Evolutionary conservation across 2,888 invertebrate genomes (phyloP).

Genomic region (Dermolepida albohirtum): DNA sequence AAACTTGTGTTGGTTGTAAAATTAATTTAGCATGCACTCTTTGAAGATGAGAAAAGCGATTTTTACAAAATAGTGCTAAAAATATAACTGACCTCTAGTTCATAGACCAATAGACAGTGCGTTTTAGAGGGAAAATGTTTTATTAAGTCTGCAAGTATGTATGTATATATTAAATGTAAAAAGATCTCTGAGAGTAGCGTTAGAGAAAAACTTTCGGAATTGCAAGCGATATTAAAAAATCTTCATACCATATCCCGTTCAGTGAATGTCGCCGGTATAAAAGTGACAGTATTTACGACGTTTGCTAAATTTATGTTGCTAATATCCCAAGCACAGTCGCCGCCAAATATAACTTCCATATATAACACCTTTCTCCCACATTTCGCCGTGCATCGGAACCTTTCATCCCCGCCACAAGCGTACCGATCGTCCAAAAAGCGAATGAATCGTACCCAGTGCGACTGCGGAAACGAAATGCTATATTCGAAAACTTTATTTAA

Average conservation of each 20-base stretch:
- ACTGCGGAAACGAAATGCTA: slow-evolving; percentile 21
- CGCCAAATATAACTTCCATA: slow-evolving; percentile 37
- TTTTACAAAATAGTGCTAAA: no score
- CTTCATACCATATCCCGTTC: slow-evolving; percentile 26
- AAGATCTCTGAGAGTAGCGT: no score
- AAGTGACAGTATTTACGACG: slow-evolving; percentile 37
- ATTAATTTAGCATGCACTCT: no score
- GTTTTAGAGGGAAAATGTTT: no score
- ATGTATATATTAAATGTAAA: no score
- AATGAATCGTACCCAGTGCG: slow-evolving; percentile 22
- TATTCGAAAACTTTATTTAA: slow-evolving; percentile 39
- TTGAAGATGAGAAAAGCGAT: no score
- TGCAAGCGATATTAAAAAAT: slow-evolving; percentile 36
- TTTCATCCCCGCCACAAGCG: background rate
- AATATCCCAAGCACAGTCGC: slow-evolving; percentile 33
- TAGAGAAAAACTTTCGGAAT: slow-evolving; percentile 14
- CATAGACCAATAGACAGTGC: no score
- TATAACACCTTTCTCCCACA: slow-evolving; percentile 23
- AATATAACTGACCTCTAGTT: no score
- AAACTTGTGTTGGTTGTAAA: no score
- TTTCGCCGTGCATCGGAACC: background rate
- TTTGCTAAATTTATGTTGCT: slow-evolving; percentile 38
- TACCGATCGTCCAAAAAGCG: background rate
- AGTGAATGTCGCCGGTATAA: slow-evolving; percentile 28
- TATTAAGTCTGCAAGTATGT: no score